phyloP scores from a whole-genome alignment of 2,797 vertebrate genomes.

The Tamandua tetradactyla region DNA sequence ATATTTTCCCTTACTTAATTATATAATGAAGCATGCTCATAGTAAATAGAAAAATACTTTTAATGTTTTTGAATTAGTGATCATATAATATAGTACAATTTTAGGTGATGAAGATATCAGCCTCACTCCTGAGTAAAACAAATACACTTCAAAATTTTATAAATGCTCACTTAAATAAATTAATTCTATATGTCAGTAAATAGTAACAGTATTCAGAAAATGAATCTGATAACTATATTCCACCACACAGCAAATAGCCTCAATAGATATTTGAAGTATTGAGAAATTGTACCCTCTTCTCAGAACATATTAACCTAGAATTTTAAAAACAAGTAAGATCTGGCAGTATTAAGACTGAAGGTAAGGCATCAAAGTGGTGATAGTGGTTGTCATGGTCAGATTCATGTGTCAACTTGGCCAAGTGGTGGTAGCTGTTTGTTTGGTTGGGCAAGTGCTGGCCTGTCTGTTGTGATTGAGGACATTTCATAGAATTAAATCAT shows the following conservation, averaged over 20 bases:
- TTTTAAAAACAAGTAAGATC: not conserved
- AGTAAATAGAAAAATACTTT: not conserved
- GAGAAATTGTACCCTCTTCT: not conserved
- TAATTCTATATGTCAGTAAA: not conserved
- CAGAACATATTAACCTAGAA: not conserved
- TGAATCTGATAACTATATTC: not conserved
- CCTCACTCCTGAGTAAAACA: not conserved
- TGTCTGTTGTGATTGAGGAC: too few species aligned
- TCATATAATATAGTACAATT: not conserved
- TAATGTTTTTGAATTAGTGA: not conserved
- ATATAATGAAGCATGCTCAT: not conserved
- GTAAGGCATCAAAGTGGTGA: not conserved
- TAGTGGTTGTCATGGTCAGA: too few species aligned
- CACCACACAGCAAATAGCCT: not conserved
- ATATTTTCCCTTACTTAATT: not conserved
- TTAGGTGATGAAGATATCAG: not conserved
- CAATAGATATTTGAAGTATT: not conserved
- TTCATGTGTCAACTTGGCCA: too few species aligned
- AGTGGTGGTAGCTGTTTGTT: too few species aligned
- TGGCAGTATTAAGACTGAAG: not conserved
- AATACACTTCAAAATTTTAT: not conserved
- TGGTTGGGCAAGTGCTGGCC: too few species aligned
- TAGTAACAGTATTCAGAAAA: not conserved
- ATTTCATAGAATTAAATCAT: too few species aligned
- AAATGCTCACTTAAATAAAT: constrained; percentile 3